Base-by-base conservation (phyloP, 2,888 invertebrate genomes). In the Lithophane semibrunnea region DNA sequence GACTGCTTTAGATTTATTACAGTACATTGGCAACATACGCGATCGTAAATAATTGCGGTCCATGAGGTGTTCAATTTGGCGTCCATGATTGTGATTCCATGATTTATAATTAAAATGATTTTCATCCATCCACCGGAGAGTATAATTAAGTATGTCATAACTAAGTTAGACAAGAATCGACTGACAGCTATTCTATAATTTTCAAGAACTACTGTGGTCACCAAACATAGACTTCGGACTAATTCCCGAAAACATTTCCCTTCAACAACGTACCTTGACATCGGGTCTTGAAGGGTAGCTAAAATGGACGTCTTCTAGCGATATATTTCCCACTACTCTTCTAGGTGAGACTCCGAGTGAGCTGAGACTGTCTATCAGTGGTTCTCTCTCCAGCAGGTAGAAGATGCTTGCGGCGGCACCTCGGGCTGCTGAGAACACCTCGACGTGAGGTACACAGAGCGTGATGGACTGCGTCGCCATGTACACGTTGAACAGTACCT, bases 381-480 rank as follows among this genome's bases (percentile, higher is more conserved):
- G 98, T 77, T 96, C 93, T 79, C 98, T 97, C 84, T 98, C 98
- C 63, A 99, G 97, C 16, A 98, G 97, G 58, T 97, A 94, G 91
- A 97, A 99, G 18, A 99, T 97, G 75, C 97, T 97, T 52, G 97
- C 97, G 0, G 98, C 99, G 0, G 98, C 98, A 0, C 98, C 98
- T 2, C 97, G 96, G 0, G 98, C 98, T 0, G 97, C 96, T 0
- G 98, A 97, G 90, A 98, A 98, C 0, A 98, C 97, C 88, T 98
- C 98, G 29, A 98, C 93, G 90, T 98, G 98, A 0, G 98, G 98
- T 13, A 98, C 97, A 67, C 98, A 97, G 79, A 98, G 97, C 0
- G 98, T 98, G 88, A 98, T 97, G 69, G 98, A 98, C 91, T 98
- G 98, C 0, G 98, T 98, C 0, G 98, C 98, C 94, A 98, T 97